Percentiles rank a stretch among this genome's conserved stretches.
phyloP scores from a whole-genome alignment of 2,113 vertebrate species.

The Periophthalmodon schlosseri region DNA sequence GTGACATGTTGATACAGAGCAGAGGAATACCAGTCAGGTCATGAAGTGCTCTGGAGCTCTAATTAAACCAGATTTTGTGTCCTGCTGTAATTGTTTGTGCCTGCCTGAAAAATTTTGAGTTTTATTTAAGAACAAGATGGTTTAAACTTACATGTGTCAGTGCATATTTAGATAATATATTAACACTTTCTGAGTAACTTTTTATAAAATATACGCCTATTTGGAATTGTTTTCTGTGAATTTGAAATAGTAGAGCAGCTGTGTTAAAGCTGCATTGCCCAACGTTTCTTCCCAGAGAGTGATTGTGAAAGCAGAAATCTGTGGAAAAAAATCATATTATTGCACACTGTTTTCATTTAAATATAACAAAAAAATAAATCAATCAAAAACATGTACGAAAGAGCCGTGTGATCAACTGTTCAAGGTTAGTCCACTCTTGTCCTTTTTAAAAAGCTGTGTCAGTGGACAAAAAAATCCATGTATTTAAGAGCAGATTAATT shows the following conservation, averaged over 20 bases:
- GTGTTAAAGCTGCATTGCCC: background rate
- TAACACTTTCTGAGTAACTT: background rate
- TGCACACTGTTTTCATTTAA: too few relatives aligned
- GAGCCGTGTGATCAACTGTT: too few relatives aligned
- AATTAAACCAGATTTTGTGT: slow-evolving; percentile 40
- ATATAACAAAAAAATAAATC: too few relatives aligned
- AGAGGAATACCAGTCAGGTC: slow-evolving; percentile 45
- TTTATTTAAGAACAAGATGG: background rate
- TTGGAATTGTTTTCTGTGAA: background rate
- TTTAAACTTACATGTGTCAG: background rate
- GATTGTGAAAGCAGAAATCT: too few relatives aligned
- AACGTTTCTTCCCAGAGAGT: too few relatives aligned
- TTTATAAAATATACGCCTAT: background rate
- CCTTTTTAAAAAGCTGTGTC: too few relatives aligned
- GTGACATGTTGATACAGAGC: slow-evolving; percentile 58
- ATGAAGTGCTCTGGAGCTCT: slow-evolving; percentile 37
- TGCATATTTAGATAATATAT: background rate
- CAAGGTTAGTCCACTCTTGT: too few relatives aligned
- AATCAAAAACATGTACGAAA: too few relatives aligned
- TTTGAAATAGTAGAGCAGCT: background rate
- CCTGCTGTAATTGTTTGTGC: slow-evolving; percentile 3
- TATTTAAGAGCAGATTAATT: too few relatives aligned
- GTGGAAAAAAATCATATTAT: too few relatives aligned
- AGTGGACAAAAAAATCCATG: too few relatives aligned
- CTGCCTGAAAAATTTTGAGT: background rate